Evolutionary conservation across 2,888 invertebrate genomes (phyloP).

Genomic region (Corythucha ciliata): DNA sequence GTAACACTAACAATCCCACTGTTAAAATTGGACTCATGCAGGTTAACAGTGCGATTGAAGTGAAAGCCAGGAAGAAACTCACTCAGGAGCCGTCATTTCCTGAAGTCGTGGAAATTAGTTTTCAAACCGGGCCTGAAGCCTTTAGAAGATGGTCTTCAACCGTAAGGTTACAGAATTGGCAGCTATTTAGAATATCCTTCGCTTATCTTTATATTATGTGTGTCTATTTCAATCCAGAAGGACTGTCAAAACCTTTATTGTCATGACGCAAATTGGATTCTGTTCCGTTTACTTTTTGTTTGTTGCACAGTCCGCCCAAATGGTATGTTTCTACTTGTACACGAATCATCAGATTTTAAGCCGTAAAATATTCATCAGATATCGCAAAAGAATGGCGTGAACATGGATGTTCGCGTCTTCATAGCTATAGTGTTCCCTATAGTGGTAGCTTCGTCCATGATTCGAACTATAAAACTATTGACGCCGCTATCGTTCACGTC

Average conservation of each 20-base stretch:
- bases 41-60: slow-evolving; percentile 61
- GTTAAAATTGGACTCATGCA: too few relatives aligned
- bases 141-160: slow-evolving; percentile 55
- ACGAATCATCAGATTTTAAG: neutral
- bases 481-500: slow-evolving; percentile 71
- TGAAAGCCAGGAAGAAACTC: slow-evolving; percentile 51
- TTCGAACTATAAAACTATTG: slow-evolving; percentile 64
- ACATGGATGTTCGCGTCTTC: slow-evolving; percentile 52
- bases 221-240: slow-evolving; percentile 51
- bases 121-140: slow-evolving; percentile 59
- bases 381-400: slow-evolving; percentile 50
- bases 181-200: too few relatives aligned
- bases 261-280: slow-evolving; percentile 94
- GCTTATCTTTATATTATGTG: too few relatives aligned
- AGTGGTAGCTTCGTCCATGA: slow-evolving; percentile 61
- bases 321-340: slow-evolving; percentile 48
- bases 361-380: too few relatives aligned
- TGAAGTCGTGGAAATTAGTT: slow-evolving; percentile 70
- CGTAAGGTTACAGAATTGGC: slow-evolving; percentile 47
- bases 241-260: slow-evolving; percentile 72
- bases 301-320: slow-evolving; percentile 73
- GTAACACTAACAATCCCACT: too few relatives aligned
- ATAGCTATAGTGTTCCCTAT: slow-evolving; percentile 66
- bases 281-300: slow-evolving; percentile 97
- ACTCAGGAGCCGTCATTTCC: slow-evolving; percentile 61